These are phyloP conservation scores for Luffia ferchaultella DNA, from an alignment of 2,888 invertebrate species.

Conservation along the genomic window DNA sequence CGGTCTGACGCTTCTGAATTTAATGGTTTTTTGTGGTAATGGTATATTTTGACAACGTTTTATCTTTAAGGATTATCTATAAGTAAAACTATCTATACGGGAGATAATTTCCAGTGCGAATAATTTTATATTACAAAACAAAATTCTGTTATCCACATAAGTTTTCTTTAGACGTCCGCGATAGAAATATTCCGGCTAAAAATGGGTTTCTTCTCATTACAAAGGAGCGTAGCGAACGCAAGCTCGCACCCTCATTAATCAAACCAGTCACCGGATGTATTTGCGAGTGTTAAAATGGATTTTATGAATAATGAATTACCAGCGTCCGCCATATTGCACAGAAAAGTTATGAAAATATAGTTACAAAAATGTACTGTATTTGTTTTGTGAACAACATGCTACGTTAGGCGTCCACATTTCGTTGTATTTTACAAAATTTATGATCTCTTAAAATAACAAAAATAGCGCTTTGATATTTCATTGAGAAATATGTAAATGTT, in stretches of 20 bases:
- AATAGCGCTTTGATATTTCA: no score
- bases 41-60: no score
- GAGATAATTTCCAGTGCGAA: no score
- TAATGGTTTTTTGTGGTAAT: background rate
- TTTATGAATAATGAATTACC: slow-evolving; percentile 32
- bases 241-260: slow-evolving; percentile 29
- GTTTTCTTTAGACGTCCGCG: background rate
- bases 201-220: slow-evolving; percentile 20
- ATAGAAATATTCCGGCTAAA: slow-evolving; percentile 17
- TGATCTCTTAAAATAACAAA: no score
- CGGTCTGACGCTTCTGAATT: background rate
- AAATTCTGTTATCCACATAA: no score
- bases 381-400: slow-evolving; percentile 7
- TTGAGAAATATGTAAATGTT: no score
- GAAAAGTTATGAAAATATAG: slow-evolving; percentile 18
- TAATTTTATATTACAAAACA: no score
- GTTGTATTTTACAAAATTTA: no score
- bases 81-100: no score
- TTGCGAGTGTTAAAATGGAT: slow-evolving; percentile 31
- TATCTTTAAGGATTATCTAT: no score
- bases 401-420: slow-evolving; percentile 8
- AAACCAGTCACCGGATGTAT: slow-evolving; percentile 27
- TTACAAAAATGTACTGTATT: slow-evolving; percentile 12
- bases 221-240: slow-evolving; percentile 22
- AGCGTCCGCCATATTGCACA: slow-evolving; percentile 21